Evolutionary conservation across 1,140 invertebrate genomes (phyloP).

Genomic region (Campoletis sonorensis): DNA sequence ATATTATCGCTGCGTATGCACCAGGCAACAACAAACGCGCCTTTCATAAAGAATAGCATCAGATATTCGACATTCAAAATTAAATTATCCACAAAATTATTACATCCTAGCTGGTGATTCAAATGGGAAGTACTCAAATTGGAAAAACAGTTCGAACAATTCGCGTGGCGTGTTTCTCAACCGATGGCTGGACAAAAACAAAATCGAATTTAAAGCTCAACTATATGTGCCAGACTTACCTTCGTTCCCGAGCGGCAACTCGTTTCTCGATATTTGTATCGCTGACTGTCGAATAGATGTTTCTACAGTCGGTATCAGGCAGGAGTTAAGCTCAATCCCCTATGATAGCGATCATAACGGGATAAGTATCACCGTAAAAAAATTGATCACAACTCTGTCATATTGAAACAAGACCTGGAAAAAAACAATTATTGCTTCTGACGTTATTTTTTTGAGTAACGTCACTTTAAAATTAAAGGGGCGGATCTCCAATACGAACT

Average conservation of each 20-base stretch:
- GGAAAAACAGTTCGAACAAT: constrained; percentile 48
- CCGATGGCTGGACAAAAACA: constrained; percentile 48
- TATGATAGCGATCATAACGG: constrained; percentile 59
- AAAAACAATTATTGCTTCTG: constrained; percentile 6
- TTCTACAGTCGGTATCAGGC: background rate
- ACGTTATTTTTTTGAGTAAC: too few species aligned
- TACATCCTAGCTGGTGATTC: constrained; percentile 58
- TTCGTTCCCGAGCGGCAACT: constrained; percentile 43
- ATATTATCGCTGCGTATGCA: constrained; percentile 42
- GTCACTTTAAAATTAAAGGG: too few species aligned
- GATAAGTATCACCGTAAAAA: constrained; percentile 4
- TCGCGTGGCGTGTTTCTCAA: constrained; percentile 41
- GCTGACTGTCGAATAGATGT: constrained; percentile 46
- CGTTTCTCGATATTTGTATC: constrained; percentile 53
- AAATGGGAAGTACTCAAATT: constrained; percentile 52
- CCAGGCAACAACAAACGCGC: constrained; percentile 41
- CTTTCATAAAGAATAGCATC: constrained; percentile 49
- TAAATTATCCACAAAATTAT: constrained; percentile 43
- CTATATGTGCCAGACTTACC: constrained; percentile 47
- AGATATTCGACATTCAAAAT: constrained; percentile 49
- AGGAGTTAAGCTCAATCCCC: constrained; percentile 1
- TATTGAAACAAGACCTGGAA: background rate
- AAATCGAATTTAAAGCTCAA: constrained; percentile 40
- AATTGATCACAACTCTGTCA: background rate
- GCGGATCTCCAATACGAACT: too few species aligned